These are phyloP conservation scores for Bellardia bayeri DNA, from an alignment of 2,888 invertebrate genomes.

Conservation along the genomic window DNA sequence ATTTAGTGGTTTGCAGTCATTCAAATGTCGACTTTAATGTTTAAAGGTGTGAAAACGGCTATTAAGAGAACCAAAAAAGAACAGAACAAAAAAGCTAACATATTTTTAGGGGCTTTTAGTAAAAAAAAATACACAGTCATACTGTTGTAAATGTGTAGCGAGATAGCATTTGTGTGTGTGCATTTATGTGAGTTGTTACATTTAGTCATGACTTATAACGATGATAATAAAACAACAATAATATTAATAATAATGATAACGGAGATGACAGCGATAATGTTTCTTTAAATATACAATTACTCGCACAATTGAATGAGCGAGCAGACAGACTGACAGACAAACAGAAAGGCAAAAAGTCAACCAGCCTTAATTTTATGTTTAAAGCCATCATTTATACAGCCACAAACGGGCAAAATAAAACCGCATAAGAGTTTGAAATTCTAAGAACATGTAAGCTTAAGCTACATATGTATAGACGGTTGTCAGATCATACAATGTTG, in stretches of 20 bases:
- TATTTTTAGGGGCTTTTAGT: conserved; percentile 52
- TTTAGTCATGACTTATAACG: conserved; percentile 36
- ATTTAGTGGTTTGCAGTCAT: conserved; percentile 15
- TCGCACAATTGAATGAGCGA: neutral
- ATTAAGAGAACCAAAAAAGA: neutral
- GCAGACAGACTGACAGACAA: neutral
- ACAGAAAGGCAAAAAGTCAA: neutral
- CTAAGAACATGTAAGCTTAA: neutral
- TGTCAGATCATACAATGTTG: too few species aligned
- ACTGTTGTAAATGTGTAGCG: conserved; percentile 3
- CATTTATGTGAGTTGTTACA: neutral
- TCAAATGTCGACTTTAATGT: conserved; percentile 46
- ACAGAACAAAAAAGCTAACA: conserved; percentile 24
- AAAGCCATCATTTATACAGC: neutral
- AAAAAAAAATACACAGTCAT: neutral
- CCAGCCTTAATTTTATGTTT: neutral
- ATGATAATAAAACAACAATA: conserved; percentile 37
- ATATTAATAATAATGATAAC: conserved; percentile 47
- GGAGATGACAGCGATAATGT: conserved; percentile 49
- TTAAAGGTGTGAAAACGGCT: conserved; percentile 45
- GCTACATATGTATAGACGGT: too few species aligned
- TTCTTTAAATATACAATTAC: conserved; percentile 45
- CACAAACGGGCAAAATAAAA: neutral
- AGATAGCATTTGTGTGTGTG: neutral
- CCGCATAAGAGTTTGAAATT: neutral